Base-by-base conservation (phyloP, 2,797 vertebrate genomes). In the Rhyacichthys aspro region DNA sequence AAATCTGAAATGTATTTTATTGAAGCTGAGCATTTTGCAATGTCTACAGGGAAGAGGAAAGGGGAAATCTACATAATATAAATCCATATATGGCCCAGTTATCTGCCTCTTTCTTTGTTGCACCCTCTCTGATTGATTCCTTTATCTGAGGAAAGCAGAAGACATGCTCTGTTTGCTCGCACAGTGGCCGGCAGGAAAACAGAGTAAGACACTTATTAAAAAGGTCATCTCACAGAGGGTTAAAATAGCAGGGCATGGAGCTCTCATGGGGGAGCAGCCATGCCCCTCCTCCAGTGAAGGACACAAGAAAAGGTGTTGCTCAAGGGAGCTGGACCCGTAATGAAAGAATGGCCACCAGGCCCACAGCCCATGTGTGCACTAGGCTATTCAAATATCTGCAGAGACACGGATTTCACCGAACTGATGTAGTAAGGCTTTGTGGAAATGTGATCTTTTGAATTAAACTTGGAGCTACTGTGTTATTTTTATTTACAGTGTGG, bases 151-250 rank as follows among this genome's bases (percentile, higher is more conserved):
- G 89, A 86, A 90, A 90, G 85, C 89, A 89, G 82, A 89, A 91
- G 90, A 89, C 87, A 90, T 90, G 90, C 91, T 92, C 91, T 91
- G 89, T 92, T 91, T 92, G 90, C 88, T 90, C 85, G 83, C 86
- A 70, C 89, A 90, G 86, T 91, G 90, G 86, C 89, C 88, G 80
- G 85, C 87, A 91, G 89, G 89, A 91, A 90, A 92, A 91, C 89
- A 91, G 91, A 89, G 89, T 92, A 91, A 92, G 91, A 91, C 92
- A 92, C 91, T 93, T 93, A 92, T 92, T 93, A 91, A 92, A 93
- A 92, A 92, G 91, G 91, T 92, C 91, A 92, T 85, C 89, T 88
- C 91, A 78, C 90, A 89, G 90, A 90, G 90, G 92, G 90, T 91
- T 92, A 91, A 91, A 91, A 90, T 89, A 90, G 88, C 91, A 89